Base-by-base conservation (phyloP, 1,140 invertebrate genomes). In the Ceratina japonica region DNA sequence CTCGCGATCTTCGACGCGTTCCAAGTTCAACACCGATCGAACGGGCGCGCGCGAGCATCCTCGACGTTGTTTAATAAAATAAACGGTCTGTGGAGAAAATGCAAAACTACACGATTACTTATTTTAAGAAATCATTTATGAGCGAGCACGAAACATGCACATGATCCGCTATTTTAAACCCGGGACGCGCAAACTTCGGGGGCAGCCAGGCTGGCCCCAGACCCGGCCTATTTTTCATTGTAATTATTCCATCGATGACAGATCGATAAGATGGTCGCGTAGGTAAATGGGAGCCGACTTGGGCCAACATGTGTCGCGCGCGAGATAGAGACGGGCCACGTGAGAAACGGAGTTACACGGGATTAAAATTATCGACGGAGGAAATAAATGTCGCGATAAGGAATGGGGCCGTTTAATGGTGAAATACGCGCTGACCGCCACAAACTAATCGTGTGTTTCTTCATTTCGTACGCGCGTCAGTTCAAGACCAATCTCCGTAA, bases 91-190 rank as follows among this genome's bases (percentile, higher is more conserved):
- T 10, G 16, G 16, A 24, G 49, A 18, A 56, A 22, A 52, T n/a
- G 18, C 51, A 64, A 65, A 64, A 65, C 63, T 59, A 16, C 20
- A 27, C 13, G 31, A 75, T 51, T 68, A 75, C n/a, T 75, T 75
- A 75, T 69, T 69, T 76, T 51, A 54, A 74, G 71, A 74, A 64
- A 74, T 74, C 61, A 64, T 74, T 54, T 63, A 10, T 31, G 61
- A 51, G 13, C 0, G 13, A n/a, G 24, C 31, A 15, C 20, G 73
- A 44, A 59, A 59, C 73, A 13, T n/a, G 51, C 51, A 51, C 20
- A 20, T 54, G 20, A 37, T 22, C 12, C 51, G 63, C 52, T 76
- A 70, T 76, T 76, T 76, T 61, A 69, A 69, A 68, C 73, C 58
- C 54, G 18, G 63, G 44, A 75, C 52, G 52, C 31, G 37, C 31